phyloP scores from a whole-genome alignment of 2,797 vertebrate genomes.

The Antennarius maculatus region DNA sequence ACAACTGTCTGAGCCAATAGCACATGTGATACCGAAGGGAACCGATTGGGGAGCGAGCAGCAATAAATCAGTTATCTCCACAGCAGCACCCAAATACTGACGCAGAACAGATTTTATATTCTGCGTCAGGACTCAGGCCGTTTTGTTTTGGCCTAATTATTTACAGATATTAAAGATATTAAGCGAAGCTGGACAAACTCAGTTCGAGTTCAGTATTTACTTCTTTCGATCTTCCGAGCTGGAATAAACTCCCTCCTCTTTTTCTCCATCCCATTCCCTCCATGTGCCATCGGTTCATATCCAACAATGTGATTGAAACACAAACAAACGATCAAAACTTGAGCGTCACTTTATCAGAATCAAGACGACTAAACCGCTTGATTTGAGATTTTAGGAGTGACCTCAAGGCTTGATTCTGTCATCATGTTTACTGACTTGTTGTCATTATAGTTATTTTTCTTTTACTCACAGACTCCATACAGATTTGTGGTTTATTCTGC shows the following conservation, averaged over 20 bases:
- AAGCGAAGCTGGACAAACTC: neutral
- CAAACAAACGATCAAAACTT: constrained; percentile 63
- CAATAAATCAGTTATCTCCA: neutral
- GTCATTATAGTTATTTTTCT: constrained; percentile 3
- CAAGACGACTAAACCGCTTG: constrained; percentile 12
- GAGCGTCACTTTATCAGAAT: constrained; percentile 37
- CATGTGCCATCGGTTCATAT: constrained; percentile 73
- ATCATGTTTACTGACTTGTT: constrained; percentile 37
- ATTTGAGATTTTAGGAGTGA: constrained; percentile 29
- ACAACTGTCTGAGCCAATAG: constrained; percentile 66
- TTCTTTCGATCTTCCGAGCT: neutral
- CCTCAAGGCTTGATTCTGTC: constrained; percentile 63
- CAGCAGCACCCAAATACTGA: neutral
- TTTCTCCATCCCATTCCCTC: constrained; percentile 54
- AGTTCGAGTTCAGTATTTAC: no score
- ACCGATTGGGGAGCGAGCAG: constrained; percentile 8
- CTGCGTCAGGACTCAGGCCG: neutral
- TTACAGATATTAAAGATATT: neutral
- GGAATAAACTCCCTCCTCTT: constrained; percentile 35
- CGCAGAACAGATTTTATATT: neutral
- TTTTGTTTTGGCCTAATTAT: neutral
- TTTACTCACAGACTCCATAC: constrained; percentile 6
- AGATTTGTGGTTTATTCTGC: constrained; percentile 31
- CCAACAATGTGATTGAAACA: constrained; percentile 38
- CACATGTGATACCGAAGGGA: constrained; percentile 59